Evolutionary conservation across 2,113 vertebrate species (phyloP), one percentile per base, ranked within the genome.

Genomic region (Notothenia rossii): DNA sequence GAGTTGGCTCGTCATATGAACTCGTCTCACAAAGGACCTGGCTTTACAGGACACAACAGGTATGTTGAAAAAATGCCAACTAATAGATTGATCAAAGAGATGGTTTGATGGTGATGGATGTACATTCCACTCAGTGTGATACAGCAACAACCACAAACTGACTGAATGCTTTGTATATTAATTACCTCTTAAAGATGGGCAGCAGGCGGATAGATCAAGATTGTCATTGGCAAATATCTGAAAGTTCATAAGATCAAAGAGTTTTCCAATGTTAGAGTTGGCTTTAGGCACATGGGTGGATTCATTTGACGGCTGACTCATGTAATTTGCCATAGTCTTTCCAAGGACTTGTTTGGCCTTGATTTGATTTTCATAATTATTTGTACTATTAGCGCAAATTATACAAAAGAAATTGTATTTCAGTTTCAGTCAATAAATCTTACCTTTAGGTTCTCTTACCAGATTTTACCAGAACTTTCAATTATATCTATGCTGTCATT

Each of bases 241-340:
- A 46, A 46, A 56, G 11, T 46, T 7, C 5, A 2, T 17, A 7
- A 58, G 10, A n/a, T 49, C 45, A 14, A 0, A 69, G 22, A 13
- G 4, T 45, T 12, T 43, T 45, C 36, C 4, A 29, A 29, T 54
- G 29, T 22, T 55, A 29, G 7, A 75, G 22, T 48, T 54, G 36
- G 22, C 20, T 75, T 12, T 18, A 10, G 49, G 49, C 20, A 49
- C 13, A 6, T 51, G 5, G 45, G 33, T 68, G 29, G 33, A 60
- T 77, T 61, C 1, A 46, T 48, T 61, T 66, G 15, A 33, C 22
- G 20, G 66, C 13, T 78, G 58, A 78, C 46, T 77, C 64, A 77
- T 51, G 33, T 45, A 43, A 69, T 61, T 61, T 51, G 9, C 45
- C 12, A 7, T 46, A 2, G 7, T 3, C 13, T 12, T 63, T 22